These are phyloP conservation scores for Coremacera marginata DNA, from an alignment of 2,888 invertebrate genomes.

Conservation along the genomic window DNA sequence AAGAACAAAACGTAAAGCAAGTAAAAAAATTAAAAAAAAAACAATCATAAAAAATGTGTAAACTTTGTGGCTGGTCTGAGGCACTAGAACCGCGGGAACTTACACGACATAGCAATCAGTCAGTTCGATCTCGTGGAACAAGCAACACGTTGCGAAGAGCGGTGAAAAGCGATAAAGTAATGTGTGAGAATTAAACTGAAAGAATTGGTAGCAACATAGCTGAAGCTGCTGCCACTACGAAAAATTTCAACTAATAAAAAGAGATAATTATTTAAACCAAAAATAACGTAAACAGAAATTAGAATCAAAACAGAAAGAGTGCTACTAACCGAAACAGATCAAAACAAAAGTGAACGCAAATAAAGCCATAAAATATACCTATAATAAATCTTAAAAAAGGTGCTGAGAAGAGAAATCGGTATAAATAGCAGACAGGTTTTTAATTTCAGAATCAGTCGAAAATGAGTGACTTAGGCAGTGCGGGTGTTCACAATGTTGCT, in stretches of 20 bases:
- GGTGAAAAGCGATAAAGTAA: neutral
- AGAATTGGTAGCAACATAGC: neutral
- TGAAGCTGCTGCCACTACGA: neutral
- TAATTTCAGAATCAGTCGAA: neutral
- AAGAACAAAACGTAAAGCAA: slow-evolving; percentile 21
- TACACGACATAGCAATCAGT: slow-evolving; percentile 55
- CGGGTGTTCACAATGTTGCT: neutral
- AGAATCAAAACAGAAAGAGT: neutral
- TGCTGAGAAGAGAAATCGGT: neutral
- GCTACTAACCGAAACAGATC: neutral
- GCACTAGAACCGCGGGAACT: slow-evolving; percentile 10
- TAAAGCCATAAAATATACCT: neutral
- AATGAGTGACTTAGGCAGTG: neutral
- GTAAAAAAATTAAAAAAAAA: neutral
- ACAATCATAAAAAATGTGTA: slow-evolving; percentile 11
- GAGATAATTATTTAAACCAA: neutral
- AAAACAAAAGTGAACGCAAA: neutral
- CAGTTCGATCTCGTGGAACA: slow-evolving; percentile 65
- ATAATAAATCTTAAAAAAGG: neutral
- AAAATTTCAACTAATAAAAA: neutral
- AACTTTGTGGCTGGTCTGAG: slow-evolving; percentile 29
- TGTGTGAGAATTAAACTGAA: no score
- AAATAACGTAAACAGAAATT: neutral
- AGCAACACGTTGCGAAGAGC: slow-evolving; percentile 55
- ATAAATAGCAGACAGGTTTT: neutral